Conservation (phyloP, 30 jellyfish, hydroid and myxozoan species). For the Calvadosia cruxmelitensis region DNA sequence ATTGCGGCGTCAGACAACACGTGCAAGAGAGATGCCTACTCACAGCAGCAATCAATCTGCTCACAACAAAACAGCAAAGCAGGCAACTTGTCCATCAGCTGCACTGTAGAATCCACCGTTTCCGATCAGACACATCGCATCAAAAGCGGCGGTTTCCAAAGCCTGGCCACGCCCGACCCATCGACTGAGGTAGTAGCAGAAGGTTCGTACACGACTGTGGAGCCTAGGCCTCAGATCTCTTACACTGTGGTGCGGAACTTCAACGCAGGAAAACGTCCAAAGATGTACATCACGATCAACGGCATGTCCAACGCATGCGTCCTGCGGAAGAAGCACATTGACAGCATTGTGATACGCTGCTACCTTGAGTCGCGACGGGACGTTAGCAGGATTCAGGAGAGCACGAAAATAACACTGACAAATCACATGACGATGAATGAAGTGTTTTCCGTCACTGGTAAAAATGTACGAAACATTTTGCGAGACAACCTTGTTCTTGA, state of each 20-base stretch:
- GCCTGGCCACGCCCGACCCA: neutral
- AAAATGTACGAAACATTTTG: conserved; percentile 23
- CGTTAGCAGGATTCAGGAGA: conserved; percentile 7
- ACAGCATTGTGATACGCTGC: neutral
- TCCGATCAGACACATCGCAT: too few relatives aligned
- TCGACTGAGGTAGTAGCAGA: neutral
- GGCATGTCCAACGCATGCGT: neutral
- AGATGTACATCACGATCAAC: neutral
- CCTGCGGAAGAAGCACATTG: neutral
- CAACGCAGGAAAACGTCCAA: neutral
- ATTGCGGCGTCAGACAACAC: too few relatives aligned
- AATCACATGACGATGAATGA: conserved; percentile 37
- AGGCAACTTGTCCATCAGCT: too few relatives aligned
- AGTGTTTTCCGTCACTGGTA: conserved; percentile 44
- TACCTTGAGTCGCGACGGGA: neutral
- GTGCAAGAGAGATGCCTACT: too few relatives aligned
- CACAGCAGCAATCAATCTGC: too few relatives aligned
- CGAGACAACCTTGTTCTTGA: conserved; percentile 44
- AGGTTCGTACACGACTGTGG: neutral
- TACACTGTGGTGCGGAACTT: neutral
- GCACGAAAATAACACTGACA: conserved; percentile 9
- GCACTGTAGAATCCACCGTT: too few relatives aligned
- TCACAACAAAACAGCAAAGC: too few relatives aligned
- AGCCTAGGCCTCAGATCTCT: neutral
- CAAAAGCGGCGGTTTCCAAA: too few relatives aligned